Evolutionary conservation across 1,140 invertebrate genomes (phyloP), one percentile per base, ranked within the genome.

Genomic region (Ips nitidus): DNA sequence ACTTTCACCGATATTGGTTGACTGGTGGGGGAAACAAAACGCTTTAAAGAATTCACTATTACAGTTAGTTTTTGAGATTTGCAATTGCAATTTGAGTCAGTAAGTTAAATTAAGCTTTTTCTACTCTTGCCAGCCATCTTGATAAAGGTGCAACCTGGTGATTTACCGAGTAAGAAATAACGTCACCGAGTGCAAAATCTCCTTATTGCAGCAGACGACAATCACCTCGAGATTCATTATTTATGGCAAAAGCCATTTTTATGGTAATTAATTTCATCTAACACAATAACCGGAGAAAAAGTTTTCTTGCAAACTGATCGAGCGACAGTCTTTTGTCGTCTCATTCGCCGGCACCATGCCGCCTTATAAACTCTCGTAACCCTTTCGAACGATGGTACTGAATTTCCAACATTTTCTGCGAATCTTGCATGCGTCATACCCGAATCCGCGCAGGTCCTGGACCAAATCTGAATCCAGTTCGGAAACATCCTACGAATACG

Each of bases 401-500:
- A 69, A 62, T 42, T 69, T 62, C 45, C 52, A 61, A 53, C 4
- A 53, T 47, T 68, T 52, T n/a, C 7, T 59, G 2, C 55, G 45
- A 67, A 42, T 59, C 22, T 22, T 69, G 58, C 56, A 62, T 40
- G 43, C 61, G 7, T 62, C 61, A 50, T 40, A 41, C n/a, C 47
- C 43, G 22, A 6, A 42, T 42, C 52, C 40, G 36, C 7, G 38
- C 61, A 71, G 75, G 43, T 80, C 78, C n/a, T 80, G 78, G 79
- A 77, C 74, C 2, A 78, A 76, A 69, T 76, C 77, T 5, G 77
- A 78, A 36, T 72, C 72, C 53, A 70, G 71, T 55, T 76, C 76
- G 41, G 77, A 79, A 53, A 66, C 55, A 7, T 77, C 72, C 42
- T 79, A 77, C 72, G 79, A 79, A 43, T 77, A 75, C 60, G 72